A percentile compares a stretch with the other conserved stretches of the same genome.
Evolutionary conservation across 2,888 invertebrate genomes (phyloP).

Genomic region (Cremastobaeus sp.): DNA sequence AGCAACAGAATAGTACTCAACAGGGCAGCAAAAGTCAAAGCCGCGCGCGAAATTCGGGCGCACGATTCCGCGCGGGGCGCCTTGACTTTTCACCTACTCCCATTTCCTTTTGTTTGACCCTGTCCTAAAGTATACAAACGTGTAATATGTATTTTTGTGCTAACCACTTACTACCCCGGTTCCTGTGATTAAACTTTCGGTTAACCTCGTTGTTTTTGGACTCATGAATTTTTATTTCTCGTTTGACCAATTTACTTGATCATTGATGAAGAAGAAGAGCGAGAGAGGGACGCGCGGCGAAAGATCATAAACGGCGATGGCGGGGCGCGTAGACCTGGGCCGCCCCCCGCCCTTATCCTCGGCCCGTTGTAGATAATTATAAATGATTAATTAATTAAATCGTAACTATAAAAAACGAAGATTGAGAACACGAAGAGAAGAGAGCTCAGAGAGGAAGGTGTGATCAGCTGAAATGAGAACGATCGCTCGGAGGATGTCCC

Average conservation of each 20-base stretch:
- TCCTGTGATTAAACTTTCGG: not conserved
- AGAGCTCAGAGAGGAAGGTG: not conserved
- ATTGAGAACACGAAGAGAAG: conserved; percentile 9
- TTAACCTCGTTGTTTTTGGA: conserved; percentile 8
- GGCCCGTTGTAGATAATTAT: conserved; percentile 79
- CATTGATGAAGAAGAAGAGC: conserved; percentile 61
- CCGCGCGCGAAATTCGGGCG: conserved; percentile 27
- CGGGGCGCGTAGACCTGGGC: conserved; percentile 78
- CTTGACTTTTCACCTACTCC: conserved; percentile 5
- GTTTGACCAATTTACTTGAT: conserved; percentile 46
- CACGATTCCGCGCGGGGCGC: conserved; percentile 19
- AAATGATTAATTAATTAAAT: conserved; percentile 69
- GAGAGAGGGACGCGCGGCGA: conserved; percentile 76
- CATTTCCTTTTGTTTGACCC: not conserved
- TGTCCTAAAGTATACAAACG: too few relatives aligned
- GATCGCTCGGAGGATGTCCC: conserved; percentile 42
- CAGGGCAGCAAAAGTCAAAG: not conserved
- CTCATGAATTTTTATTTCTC: conserved; percentile 60
- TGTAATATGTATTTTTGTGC: conserved; percentile 7
- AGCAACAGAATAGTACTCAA: not conserved
- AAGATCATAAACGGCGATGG: conserved; percentile 76
- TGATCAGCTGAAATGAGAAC: conserved; percentile 5
- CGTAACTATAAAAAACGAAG: conserved; percentile 42
- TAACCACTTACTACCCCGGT: not conserved
- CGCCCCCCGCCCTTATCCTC: conserved; percentile 77